These are phyloP conservation scores for Habropoda laboriosa DNA, from an alignment of 1,140 invertebrate species.

Conservation along the genomic window DNA sequence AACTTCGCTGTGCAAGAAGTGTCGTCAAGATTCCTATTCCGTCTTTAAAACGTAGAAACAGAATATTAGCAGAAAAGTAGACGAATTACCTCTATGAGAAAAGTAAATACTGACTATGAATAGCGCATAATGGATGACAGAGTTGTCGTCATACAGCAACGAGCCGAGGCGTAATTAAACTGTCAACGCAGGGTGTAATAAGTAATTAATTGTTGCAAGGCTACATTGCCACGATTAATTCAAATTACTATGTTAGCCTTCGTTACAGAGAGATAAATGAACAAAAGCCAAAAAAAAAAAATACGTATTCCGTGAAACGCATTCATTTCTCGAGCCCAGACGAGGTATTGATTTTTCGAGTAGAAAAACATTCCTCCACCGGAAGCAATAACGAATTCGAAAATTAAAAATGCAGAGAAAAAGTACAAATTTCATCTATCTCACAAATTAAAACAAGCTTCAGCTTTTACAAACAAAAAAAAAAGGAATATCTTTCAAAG, in stretches of 20 bases:
- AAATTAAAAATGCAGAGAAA: not conserved
- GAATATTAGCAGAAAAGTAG: not conserved
- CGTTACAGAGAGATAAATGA: not conserved
- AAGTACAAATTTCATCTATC: not conserved
- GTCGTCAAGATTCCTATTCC: no score
- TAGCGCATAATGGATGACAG: slow-evolving; percentile 13
- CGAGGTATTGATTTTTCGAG: not conserved
- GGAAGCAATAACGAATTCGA: not conserved
- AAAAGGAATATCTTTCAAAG: no score
- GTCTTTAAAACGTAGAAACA: not conserved
- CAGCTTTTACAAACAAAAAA: not conserved
- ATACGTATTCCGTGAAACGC: not conserved
- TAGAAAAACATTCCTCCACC: not conserved
- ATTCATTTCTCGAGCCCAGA: not conserved
- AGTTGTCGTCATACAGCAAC: slow-evolving; percentile 7
- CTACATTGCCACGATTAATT: slow-evolving; percentile 6
- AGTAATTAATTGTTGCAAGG: slow-evolving; percentile 31
- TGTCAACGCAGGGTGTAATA: slow-evolving; percentile 11
- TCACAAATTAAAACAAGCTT: not conserved
- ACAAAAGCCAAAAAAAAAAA: not conserved
- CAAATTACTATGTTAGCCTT: not conserved
- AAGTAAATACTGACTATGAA: slow-evolving; percentile 28
- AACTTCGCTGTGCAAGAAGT: no score
- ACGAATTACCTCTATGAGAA: slow-evolving; percentile 3
- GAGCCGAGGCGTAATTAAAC: slow-evolving; percentile 20